Base-by-base conservation (phyloP, 23 tunicate genomes). In the Oikopleura albicans region DNA sequence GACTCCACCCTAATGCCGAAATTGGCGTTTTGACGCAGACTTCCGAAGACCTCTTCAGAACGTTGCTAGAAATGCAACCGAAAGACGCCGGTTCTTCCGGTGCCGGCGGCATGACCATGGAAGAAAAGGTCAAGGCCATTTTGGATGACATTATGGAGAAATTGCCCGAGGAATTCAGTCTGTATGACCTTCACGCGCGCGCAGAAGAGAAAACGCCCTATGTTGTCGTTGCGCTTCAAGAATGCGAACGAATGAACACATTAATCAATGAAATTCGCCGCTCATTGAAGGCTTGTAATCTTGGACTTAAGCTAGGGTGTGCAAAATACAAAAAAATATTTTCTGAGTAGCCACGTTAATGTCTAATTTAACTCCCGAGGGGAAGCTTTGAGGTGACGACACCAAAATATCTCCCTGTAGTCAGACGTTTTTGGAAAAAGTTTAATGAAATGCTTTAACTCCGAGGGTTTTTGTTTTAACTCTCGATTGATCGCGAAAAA, bases 141-240 rank as follows among this genome's bases (percentile, higher is more conserved):
- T 83, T 95, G 41, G 99, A 95, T 85, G 99, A 95, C 41, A 91
- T 91, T 35, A 85, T 95, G 27, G 99, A 95, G 71, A 95, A 95
- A 87, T 83, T 95, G 39, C 99, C 99, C 0, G 99, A 90, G 59
- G 88, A 85, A 41, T 95, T 95, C 71, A 95, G 90, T 83, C 89
- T 95, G 40, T 34, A 79, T 35, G 99, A 95, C 71, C 40, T 95
- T 87, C 36, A 91, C 1, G 75, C 90, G 12, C 90, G 88, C 41
- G 99, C 89, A 35, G 96, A 90, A 66, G 99, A 95, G 66, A 83
- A 91, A 2, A 95, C 92, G 39, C 99, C 99, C 12, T 95, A 95
- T 83, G 86, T 90, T 57, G 99, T 95, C 27, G 99, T 95, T 2
- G 99, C 96, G n/a, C 91, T 95, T 88, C 99, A 95, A 83, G 99